Evolutionary conservation across 2,888 invertebrate species (phyloP).

Genomic region (Rhagium mordax): DNA sequence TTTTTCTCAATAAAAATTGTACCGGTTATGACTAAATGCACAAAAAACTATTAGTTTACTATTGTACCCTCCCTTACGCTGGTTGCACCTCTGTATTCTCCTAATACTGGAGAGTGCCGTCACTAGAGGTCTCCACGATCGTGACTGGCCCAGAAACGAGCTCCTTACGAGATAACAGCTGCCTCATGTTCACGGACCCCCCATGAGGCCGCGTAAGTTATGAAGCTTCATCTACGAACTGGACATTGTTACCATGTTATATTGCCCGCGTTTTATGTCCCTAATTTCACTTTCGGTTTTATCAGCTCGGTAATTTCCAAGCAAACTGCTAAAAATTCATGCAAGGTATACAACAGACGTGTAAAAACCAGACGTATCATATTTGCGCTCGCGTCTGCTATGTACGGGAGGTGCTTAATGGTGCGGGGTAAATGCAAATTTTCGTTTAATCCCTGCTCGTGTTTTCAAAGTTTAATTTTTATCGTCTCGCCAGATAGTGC

Average conservation of each 20-base stretch:
- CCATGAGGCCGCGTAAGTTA: constrained; percentile 37
- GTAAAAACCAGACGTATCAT: constrained; percentile 20
- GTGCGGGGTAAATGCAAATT: constrained; percentile 29
- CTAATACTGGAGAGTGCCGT: constrained; percentile 31
- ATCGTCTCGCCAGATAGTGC: constrained; percentile 16
- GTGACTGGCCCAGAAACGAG: constrained; percentile 44
- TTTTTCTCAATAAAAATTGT: too few relatives aligned
- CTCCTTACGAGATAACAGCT: constrained; percentile 43
- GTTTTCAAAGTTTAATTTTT: constrained; percentile 27
- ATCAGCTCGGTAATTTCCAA: constrained; percentile 33
- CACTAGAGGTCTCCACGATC: constrained; percentile 38
- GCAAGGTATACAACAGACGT: constrained; percentile 17
- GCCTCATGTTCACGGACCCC: constrained; percentile 8
- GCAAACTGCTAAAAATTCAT: constrained; percentile 39
- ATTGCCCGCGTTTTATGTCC: constrained; percentile 41
- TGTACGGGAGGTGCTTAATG: constrained; percentile 3
- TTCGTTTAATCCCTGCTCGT: constrained; percentile 14
- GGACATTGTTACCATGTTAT: constrained; percentile 48
- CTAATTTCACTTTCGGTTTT: constrained; percentile 47
- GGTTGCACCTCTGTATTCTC: neutral
- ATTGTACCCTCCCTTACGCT: too few relatives aligned
- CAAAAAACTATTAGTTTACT: neutral
- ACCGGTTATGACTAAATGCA: too few relatives aligned
- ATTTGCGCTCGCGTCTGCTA: constrained; percentile 6
- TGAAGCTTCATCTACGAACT: constrained; percentile 47